These are phyloP conservation scores for Eudiplozoon nipponicum DNA, from an alignment of 2,888 invertebrate genomes.

Conservation along the genomic window DNA sequence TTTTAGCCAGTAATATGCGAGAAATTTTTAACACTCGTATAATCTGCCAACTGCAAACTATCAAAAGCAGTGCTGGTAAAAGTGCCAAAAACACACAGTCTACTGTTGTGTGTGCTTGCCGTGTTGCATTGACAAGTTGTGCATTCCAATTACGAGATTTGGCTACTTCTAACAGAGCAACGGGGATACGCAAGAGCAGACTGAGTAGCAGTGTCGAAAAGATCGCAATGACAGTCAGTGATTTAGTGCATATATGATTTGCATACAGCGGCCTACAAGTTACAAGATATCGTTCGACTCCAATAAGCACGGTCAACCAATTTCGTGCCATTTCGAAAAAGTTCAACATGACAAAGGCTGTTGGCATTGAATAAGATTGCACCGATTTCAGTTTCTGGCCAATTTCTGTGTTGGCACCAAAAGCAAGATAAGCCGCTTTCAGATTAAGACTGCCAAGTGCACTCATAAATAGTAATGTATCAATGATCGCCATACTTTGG, in stretches of 20 bases:
- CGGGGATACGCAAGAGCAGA: conserved; percentile 8
- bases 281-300: conserved; percentile 13
- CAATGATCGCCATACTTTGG: conserved; percentile 8
- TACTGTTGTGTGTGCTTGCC: conserved; percentile 3
- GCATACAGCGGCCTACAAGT: conserved; percentile 12
- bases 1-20: too few species aligned
- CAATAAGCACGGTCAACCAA: conserved; percentile 10
- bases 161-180: neutral
- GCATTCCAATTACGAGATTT: neutral
- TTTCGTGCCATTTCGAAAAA: conserved; percentile 12
- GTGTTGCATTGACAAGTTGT: too few species aligned
- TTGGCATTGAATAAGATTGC: neutral
- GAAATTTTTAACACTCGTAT: conserved; percentile 4
- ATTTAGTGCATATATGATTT: conserved; percentile 7
- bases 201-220: neutral
- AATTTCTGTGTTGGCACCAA: neutral
- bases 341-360: conserved; percentile 4
- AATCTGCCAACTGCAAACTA: conserved; percentile 8
- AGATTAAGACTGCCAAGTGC: conserved; percentile 6
- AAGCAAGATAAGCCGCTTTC: conserved; percentile 7
- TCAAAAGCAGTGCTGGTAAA: conserved; percentile 8
- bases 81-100: conserved; percentile 11
- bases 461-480: conserved; percentile 2
- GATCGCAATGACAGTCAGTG: conserved; percentile 7
- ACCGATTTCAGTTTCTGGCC: neutral